A percentile compares a stretch with the other conserved stretches of the same genome.
phyloP scores from a whole-genome alignment of 2,888 invertebrate species.

The Mythimna ferrago region DNA sequence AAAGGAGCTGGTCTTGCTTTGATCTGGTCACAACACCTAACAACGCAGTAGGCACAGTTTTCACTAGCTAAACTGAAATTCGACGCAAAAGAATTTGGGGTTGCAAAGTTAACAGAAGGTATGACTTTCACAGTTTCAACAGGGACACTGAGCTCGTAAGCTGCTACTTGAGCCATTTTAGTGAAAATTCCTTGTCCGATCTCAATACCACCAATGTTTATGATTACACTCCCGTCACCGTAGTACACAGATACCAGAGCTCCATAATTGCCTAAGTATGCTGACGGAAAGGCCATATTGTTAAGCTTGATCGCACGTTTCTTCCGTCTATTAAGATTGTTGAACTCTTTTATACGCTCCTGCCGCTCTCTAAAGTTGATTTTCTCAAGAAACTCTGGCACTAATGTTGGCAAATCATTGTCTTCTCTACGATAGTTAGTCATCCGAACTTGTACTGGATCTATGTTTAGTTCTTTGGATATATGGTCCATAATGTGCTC shows the following conservation, averaged over 20 bases:
- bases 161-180: constrained; percentile 72
- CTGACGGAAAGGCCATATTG: constrained; percentile 70
- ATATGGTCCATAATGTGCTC: constrained; percentile 78
- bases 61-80: constrained; percentile 73
- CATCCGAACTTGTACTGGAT: constrained; percentile 68
- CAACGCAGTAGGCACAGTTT: constrained; percentile 70
- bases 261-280: constrained; percentile 70
- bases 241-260: constrained; percentile 75
- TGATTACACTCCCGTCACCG: constrained; percentile 91
- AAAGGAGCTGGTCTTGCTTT: constrained; percentile 69
- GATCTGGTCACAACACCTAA: constrained; percentile 72
- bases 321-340: constrained; percentile 73
- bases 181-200: constrained; percentile 94
- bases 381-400: constrained; percentile 69
- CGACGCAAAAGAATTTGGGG: constrained; percentile 71
- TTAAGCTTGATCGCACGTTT: constrained; percentile 70
- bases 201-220: constrained; percentile 92
- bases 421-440: constrained; percentile 70
- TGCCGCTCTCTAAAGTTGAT: constrained; percentile 66
- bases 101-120: constrained; percentile 66
- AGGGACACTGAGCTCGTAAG: constrained; percentile 68
- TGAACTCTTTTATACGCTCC: constrained; percentile 66
- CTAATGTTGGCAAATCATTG: constrained; percentile 68
- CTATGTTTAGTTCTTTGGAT: constrained; percentile 67
- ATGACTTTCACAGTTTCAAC: constrained; percentile 69